A percentile compares a stretch with the other conserved stretches of the same genome.
phyloP scores from a whole-genome alignment of 2,113 vertebrate genomes.

The Hippocampus comes region DNA sequence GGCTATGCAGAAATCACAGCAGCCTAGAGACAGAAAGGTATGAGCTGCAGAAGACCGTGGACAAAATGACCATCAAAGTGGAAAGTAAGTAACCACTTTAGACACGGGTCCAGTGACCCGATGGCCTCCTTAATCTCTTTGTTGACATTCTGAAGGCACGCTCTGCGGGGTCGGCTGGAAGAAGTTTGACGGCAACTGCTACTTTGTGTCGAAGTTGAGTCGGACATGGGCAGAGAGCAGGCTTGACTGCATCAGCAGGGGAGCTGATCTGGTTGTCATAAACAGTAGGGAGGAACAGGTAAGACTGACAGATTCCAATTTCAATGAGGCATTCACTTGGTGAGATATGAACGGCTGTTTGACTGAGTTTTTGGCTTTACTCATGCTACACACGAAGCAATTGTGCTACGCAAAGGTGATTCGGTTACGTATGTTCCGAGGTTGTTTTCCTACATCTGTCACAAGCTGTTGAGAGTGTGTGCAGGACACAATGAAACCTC shows the following conservation, averaged over 20 bases:
- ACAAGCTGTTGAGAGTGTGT: too few species aligned
- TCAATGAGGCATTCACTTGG: neutral
- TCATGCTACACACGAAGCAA: neutral
- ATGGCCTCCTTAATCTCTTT: neutral
- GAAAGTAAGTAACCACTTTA: constrained; percentile 12
- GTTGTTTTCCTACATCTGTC: too few species aligned
- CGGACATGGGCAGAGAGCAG: constrained; percentile 34
- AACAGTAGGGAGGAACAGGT: constrained; percentile 41
- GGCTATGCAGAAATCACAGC: constrained; percentile 8
- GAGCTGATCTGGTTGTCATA: constrained; percentile 33
- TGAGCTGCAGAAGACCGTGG: neutral
- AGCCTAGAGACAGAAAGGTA: neutral
- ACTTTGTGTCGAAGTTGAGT: constrained; percentile 3
- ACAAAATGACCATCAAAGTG: constrained; percentile 8
- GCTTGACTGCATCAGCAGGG: constrained; percentile 6
- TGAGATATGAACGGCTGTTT: neutral
- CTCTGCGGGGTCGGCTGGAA: constrained; percentile 27
- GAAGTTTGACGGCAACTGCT: constrained; percentile 39
- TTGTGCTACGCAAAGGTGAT: neutral
- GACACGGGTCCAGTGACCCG: neutral
- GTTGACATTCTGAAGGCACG: neutral
- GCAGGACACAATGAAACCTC: neutral
- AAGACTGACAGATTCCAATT: neutral
- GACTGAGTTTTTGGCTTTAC: too few species aligned
- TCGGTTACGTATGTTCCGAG: neutral